Base-by-base conservation (phyloP, 2,797 vertebrate species). In the Chanos chanos region DNA sequence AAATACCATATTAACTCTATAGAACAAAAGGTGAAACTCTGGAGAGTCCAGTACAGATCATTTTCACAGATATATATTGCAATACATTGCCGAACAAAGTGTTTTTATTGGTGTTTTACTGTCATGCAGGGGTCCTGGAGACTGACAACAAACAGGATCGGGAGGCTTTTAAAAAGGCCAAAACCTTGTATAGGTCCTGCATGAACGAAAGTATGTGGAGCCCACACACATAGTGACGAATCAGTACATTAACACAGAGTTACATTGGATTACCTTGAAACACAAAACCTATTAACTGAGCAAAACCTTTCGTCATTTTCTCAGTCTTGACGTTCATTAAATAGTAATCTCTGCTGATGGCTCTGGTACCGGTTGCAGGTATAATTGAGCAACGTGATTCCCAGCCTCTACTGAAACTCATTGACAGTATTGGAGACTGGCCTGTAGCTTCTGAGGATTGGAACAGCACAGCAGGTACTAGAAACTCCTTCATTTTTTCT, bases 131-230 rank as follows among this genome's bases (percentile, higher is more conserved):
- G 70, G 88, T 95, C 82, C 85, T 99, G 47, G 94, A 98, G 82
- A 91, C 82, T 3, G 64, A 89, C 41, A 82, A 74, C 0, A 60
- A 78, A 58, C 61, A 77, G 27, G 94, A 97, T 80, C 89, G 95
- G 71, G 91, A 91, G 0, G 96, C 96, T 28, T 91, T 95, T 78
- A 89, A 70, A 80, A 98, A 97, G 77, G 94, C 94, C 59, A 97
- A 96, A 84, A 79, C 75, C 34, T 92, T 97, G 12, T 98, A 97
- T 79, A 91, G 75, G 70, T 99, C 95, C 50, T 99, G 95, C 85
- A 94, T 98, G 92, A 95, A 98, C 41, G 91, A 98, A 68, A 93
- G 96, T 98, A 85, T 92, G 92, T 83, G 21, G 44, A 70, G 2
- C 6, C 22, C n/a, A n/a, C n/a, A n/a, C n/a, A n/a, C n/a, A n/a